Percentiles rank a stretch among this genome's conserved stretches.
Conservation (phyloP, 35 echinoderm and acorn worm genomes). For the Ophiothrix spiculata region DNA sequence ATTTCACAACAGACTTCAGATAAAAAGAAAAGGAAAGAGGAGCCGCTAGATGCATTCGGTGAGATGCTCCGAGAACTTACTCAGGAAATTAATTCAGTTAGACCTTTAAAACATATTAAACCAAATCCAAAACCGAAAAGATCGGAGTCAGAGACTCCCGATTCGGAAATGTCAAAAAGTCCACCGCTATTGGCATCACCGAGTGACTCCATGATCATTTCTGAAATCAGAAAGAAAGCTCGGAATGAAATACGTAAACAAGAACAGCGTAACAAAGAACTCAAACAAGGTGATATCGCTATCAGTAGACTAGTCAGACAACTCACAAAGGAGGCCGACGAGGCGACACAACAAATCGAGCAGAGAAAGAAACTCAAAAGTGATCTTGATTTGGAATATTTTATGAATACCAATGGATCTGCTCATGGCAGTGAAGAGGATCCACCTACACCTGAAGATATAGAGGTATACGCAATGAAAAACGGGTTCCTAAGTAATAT, state of each 20-base stretch:
- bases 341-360: not conserved
- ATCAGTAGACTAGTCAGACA: not conserved
- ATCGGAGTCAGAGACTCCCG: not conserved
- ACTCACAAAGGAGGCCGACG: not conserved
- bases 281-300: not conserved
- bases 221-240: not conserved
- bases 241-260: not conserved
- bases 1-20: not conserved
- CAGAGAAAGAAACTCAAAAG: not conserved
- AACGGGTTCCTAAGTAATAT: not conserved
- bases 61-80: conserved; percentile 18
- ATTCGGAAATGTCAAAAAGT: not conserved
- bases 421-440: not conserved
- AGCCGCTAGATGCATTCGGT: not conserved
- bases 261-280: not conserved
- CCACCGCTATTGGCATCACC: not conserved
- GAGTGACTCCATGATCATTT: not conserved
- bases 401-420: not conserved
- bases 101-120: conserved; percentile 8
- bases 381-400: not conserved
- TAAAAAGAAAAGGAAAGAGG: not conserved
- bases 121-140: too few species aligned
- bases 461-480: not conserved
- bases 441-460: not conserved
- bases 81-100: not conserved